Percentiles rank a stretch among this genome's conserved stretches.
phyloP scores from a whole-genome alignment of 1,140 invertebrate genomes.

The Drosophila dunni region DNA sequence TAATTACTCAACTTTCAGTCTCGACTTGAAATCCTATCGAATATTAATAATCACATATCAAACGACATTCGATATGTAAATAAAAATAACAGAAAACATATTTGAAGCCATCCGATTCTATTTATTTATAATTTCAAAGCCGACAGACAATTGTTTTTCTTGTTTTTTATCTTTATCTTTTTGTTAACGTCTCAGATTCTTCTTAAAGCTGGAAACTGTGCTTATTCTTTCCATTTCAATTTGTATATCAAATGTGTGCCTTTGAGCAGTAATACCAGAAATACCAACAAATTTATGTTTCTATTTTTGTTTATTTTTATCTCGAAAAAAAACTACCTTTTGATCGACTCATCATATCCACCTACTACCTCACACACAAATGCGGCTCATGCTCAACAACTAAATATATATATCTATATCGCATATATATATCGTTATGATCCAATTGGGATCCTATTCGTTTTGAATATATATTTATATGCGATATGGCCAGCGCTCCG shows the following conservation, averaged over 20 bases:
- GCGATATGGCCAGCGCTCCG: slow-evolving; percentile 58
- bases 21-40: slow-evolving; percentile 4
- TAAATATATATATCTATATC: slow-evolving; percentile 18
- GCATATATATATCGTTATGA: slow-evolving; percentile 41
- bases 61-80: slow-evolving; percentile 12
- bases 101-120: slow-evolving; percentile 15
- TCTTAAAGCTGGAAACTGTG: not conserved
- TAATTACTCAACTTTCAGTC: slow-evolving; percentile 24
- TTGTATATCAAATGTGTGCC: slow-evolving; percentile 9
- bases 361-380: slow-evolving; percentile 68
- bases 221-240: slow-evolving; percentile 38
- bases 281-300: slow-evolving; percentile 64
- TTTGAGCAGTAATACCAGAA: slow-evolving; percentile 5
- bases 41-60: slow-evolving; percentile 17
- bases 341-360: slow-evolving; percentile 80
- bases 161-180: slow-evolving; percentile 65
- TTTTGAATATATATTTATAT: slow-evolving; percentile 37
- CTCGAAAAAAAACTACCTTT: slow-evolving; percentile 61
- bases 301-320: slow-evolving; percentile 72
- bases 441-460: slow-evolving; percentile 20
- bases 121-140: slow-evolving; percentile 11
- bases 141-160: slow-evolving; percentile 63
- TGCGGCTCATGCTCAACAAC: slow-evolving; percentile 44
- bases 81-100: not conserved
- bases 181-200: slow-evolving; percentile 41